These are phyloP conservation scores for Eupithecia pulchellata DNA, from an alignment of 2,888 invertebrate species.

Conservation along the genomic window DNA sequence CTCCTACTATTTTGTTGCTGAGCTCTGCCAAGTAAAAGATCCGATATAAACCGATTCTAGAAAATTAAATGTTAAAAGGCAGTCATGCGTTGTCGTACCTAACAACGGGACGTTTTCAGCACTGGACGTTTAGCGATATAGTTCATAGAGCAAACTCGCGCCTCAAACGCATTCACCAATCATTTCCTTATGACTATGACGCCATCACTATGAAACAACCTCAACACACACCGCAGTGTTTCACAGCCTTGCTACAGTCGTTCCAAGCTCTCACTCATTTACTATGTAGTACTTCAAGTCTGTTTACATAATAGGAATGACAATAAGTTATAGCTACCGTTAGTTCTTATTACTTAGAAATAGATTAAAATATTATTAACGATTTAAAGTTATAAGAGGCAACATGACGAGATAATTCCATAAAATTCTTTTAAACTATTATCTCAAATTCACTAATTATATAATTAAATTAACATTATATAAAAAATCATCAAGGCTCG, in stretches of 20 bases:
- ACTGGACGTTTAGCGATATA: conserved; percentile 71
- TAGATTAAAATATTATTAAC: conserved; percentile 34
- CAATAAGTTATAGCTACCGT: conserved; percentile 64
- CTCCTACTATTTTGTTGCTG: conserved; percentile 82
- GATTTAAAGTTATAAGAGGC: conserved; percentile 30
- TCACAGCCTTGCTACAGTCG: conserved; percentile 84
- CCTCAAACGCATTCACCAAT: conserved; percentile 47
- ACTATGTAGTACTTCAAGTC: conserved; percentile 64
- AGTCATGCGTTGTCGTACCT: conserved; percentile 59
- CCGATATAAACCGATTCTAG: conserved; percentile 52
- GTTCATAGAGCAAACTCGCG: conserved; percentile 31
- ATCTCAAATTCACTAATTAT: conserved; percentile 23
- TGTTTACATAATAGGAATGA: conserved; percentile 76
- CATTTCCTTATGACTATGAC: conserved; percentile 31
- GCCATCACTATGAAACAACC: conserved; percentile 56
- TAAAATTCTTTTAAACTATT: conserved; percentile 35
- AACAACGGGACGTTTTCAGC: conserved; percentile 65
- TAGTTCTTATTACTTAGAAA: conserved; percentile 45
- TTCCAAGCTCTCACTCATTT: conserved; percentile 74
- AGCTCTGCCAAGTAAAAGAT: conserved; percentile 64
- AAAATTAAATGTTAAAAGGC: conserved; percentile 62
- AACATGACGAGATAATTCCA: conserved; percentile 34
- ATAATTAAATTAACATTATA: conserved; percentile 29
- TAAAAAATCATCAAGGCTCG: conserved; percentile 33
- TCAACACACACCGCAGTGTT: conserved; percentile 69